Evolutionary conservation across 1,140 invertebrate genomes (phyloP), one percentile per base, ranked within the genome.

Genomic region (Leptinotarsa defecta): DNA sequence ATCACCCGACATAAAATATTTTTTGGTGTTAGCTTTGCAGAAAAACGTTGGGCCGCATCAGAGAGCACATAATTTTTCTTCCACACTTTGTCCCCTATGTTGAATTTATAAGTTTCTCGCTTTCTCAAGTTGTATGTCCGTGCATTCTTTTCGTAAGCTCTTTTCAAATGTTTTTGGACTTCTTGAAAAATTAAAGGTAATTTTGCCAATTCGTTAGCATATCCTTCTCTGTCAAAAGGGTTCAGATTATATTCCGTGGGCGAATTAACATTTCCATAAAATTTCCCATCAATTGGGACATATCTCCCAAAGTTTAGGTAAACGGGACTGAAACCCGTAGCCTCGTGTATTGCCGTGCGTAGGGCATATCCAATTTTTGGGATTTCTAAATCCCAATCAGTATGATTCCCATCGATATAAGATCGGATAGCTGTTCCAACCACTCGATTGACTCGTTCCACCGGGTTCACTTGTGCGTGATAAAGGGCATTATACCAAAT

Each of bases 311-410:
- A 75, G 48, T 27, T 48, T 20, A 75, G 52, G 61, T 62, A 71
- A 2, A 67, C n/a, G 5, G 75, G 73, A n/a, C 72, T 68, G 63
- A 19, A 74, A 19, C 70, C 69, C 4, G 72, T 71, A 22, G 20
- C 61, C 15, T 79, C 78, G 71, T 79, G 76, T 63, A 73, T 65
- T 5, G 76, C 64, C 13, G 76, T 71, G n/a, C 71, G 73, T 11
- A 79, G 57, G 43, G 78, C 73, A n/a, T 67, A 48, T 43, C 19
- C 24, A 24, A 77, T 65, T 48, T 75, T 68, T 1, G 49, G 27
- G 4, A 75, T 17, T 20, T 74, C 19, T 13, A 19, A 13, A 73
- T 77, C 75, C 75, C 75, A 79, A 24, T 71, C 43, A 15, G 4
- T 49, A 68, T 79, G 74, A 62, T 74, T 61, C 19, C 75, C 61